Evolutionary conservation across 2,888 invertebrate genomes (phyloP).

Genomic region (Thymelicus sylvestris): DNA sequence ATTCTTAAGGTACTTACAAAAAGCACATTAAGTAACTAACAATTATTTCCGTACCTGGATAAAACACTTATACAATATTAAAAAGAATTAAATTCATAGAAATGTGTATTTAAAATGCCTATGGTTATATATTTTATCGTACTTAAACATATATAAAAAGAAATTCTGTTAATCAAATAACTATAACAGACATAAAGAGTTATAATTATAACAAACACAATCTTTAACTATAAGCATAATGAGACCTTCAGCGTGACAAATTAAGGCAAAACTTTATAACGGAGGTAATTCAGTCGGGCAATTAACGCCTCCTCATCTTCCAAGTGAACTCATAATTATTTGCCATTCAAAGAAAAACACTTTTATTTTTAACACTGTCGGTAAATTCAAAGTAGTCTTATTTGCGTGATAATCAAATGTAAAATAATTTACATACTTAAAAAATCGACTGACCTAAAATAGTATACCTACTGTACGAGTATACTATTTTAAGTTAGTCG

Average conservation of each 20-base stretch:
- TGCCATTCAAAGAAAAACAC: too few species aligned
- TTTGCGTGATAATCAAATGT: too few species aligned
- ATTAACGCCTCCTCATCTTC: too few species aligned
- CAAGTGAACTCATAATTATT: too few species aligned
- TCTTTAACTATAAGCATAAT: not conserved
- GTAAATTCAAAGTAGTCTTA: too few species aligned
- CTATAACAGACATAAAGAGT: not conserved
- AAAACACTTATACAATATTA: not conserved
- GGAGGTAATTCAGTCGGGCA: too few species aligned
- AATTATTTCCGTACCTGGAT: not conserved
- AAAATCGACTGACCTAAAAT: too few species aligned
- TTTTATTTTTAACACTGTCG: too few species aligned
- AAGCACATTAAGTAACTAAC: not conserved
- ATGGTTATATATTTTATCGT: not conserved
- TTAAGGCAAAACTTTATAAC: not conserved
- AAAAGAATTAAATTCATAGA: not conserved
- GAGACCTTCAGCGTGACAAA: conserved; percentile 2
- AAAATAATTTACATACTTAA: too few species aligned
- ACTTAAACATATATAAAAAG: not conserved
- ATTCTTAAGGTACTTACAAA: too few species aligned
- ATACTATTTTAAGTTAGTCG: too few species aligned
- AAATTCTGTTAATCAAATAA: not conserved
- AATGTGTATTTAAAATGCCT: not conserved
- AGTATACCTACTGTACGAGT: too few species aligned
- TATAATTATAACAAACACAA: not conserved